phyloP scores from a whole-genome alignment of 1,140 invertebrate species.

The Lordiphosa collinella region DNA sequence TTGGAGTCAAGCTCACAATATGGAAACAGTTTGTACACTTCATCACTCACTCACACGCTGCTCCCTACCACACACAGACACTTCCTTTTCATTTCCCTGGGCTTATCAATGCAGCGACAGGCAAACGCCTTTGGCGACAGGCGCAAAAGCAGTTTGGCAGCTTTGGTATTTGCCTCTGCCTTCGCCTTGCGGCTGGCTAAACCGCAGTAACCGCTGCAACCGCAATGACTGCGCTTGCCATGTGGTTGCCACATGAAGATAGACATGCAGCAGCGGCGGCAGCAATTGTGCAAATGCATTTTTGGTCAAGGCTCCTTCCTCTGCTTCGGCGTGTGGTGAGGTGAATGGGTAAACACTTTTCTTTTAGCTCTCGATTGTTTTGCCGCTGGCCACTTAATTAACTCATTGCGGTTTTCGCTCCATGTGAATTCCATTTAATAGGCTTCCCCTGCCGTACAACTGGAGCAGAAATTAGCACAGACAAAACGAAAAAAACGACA shows the following conservation, averaged over 20 bases:
- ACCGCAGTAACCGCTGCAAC: conserved; percentile 45
- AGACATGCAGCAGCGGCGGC: conserved; percentile 4
- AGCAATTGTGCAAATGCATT: conserved; percentile 31
- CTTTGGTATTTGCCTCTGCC: conserved; percentile 1
- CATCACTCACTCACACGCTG: neutral
- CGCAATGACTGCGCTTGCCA: conserved; percentile 57
- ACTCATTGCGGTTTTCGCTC: conserved; percentile 44
- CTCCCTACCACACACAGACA: neutral
- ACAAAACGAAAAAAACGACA: conserved; percentile 53
- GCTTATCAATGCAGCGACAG: conserved; percentile 46
- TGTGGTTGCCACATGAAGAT: conserved; percentile 18
- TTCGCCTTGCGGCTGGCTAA: conserved; percentile 24
- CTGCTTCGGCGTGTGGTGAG: neutral
- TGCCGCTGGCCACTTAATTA: conserved; percentile 48
- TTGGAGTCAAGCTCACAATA: no score
- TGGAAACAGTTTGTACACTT: no score
- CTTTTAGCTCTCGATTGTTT: conserved; percentile 19
- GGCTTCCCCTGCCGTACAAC: conserved; percentile 35
- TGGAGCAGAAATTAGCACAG: conserved; percentile 69
- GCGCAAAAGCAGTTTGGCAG: conserved; percentile 39
- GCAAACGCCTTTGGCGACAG: conserved; percentile 31
- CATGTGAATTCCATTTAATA: conserved; percentile 67
- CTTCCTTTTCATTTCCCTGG: neutral
- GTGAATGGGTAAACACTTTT: conserved; percentile 2
- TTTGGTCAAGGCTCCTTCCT: conserved; percentile 17